Evolutionary conservation across 2,888 invertebrate genomes (phyloP), one percentile per base, ranked within the genome.

Genomic region (Xanthorhoe designata): DNA sequence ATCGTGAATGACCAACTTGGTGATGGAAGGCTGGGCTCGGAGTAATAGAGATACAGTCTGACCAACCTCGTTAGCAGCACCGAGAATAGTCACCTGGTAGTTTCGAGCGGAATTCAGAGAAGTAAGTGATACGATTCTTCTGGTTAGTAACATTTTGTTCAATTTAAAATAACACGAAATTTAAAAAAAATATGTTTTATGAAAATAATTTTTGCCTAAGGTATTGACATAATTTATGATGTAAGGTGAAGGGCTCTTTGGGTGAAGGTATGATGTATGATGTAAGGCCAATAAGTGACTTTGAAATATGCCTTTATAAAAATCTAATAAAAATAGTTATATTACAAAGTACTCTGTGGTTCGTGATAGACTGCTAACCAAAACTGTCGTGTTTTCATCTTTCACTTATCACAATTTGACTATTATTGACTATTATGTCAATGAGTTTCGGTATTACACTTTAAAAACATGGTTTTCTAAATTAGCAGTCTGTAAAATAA

Each of bases 1-100:
- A 78, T 96, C 96, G 75, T 94, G 94, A n/a, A 96, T 71, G 15
- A 94, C 91, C 56, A 96, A 83, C 76, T 94, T 94, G 54, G 94
- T 94, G 66, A 96, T 91, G 53, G 91, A 76, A 0, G 94, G 93
- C 19, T 94, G 94, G 66, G 94, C 91, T 75, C 95, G 95, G 55
- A 96, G 83, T 79, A 95, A 84, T 53, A 96, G 79, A 45, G 94
- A 87, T 29, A 95, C 79, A 0, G 94, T 88, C 83, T 95, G 94
- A 0, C 95, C 95, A 13, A 94, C 78, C 59, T 91, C 91, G 61
- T 91, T 94, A 69, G 87, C 86, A 5, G 86, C 91, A 6, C 94
- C 94, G 29, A 89, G 76, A 7, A 94, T 83, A 0, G 91, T 85
- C 1, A 92, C 89, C 67, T 89, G 86, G 70, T 84, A 84, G 66